These are phyloP conservation scores for Cryptoleucopteryx plumbea DNA, from an alignment of 2,113 vertebrate species.

Conservation along the genomic window DNA sequence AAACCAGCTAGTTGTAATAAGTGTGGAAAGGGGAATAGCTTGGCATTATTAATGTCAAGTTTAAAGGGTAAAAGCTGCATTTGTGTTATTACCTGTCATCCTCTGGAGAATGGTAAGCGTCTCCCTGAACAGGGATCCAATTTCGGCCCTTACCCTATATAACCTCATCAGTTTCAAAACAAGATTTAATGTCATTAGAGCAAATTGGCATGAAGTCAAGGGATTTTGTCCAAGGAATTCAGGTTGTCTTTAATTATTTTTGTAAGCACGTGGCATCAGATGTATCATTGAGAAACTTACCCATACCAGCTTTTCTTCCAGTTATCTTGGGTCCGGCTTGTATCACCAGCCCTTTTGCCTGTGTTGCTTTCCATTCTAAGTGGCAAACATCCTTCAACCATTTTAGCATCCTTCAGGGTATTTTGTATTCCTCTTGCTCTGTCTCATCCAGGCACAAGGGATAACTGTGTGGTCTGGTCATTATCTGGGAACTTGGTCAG, in stretches of 20 bases:
- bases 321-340: not conserved
- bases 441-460: not conserved
- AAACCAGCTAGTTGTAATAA: not conserved
- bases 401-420: not conserved
- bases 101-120: not conserved
- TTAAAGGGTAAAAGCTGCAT: not conserved
- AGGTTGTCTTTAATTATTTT: not conserved
- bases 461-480: not conserved
- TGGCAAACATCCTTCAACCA: not conserved
- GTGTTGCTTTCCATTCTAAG: not conserved
- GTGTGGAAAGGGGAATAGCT: not conserved
- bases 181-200: not conserved
- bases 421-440: not conserved
- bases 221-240: not conserved
- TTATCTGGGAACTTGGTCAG: not conserved
- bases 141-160: not conserved
- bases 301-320: not conserved
- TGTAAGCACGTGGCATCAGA: not conserved
- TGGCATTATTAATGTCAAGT: not conserved
- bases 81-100: not conserved
- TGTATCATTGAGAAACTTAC: not conserved
- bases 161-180: not conserved
- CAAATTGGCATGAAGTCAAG: not conserved
- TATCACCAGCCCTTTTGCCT: not conserved
- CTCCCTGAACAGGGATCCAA: not conserved